Percentiles rank a stretch among this genome's conserved stretches.
Conservation (phyloP, 1,140 invertebrate species). For the Lepidurus couesii region DNA sequence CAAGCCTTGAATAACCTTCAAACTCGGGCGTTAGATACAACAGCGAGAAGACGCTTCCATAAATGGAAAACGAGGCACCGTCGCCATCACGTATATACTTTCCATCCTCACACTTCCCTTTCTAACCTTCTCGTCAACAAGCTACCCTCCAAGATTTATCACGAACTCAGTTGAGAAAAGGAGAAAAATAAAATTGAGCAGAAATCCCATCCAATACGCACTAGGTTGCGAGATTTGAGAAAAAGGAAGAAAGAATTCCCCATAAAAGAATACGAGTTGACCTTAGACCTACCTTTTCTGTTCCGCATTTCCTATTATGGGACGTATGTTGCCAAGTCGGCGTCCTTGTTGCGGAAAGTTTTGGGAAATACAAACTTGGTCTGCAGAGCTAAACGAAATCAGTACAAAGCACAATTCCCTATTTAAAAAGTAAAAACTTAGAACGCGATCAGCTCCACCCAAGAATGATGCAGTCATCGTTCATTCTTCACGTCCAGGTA, state of each 20-base stretch:
- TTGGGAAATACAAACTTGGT: background rate
- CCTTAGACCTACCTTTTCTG: slow-evolving; percentile 6
- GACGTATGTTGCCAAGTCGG: background rate
- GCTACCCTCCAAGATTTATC: too few relatives aligned
- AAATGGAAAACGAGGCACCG: slow-evolving; percentile 2
- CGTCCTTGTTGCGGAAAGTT: background rate
- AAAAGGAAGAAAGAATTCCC: background rate
- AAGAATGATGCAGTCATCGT: slow-evolving; percentile 19
- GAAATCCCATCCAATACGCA: too few relatives aligned
- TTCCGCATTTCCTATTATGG: slow-evolving; percentile 4
- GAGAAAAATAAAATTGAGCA: too few relatives aligned
- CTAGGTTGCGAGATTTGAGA: background rate
- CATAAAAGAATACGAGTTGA: background rate
- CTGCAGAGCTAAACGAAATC: background rate
- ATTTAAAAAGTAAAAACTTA: background rate
- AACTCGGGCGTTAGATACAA: background rate
- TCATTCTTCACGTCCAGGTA: background rate
- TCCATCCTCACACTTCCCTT: background rate
- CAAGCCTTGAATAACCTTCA: slow-evolving; percentile 4
- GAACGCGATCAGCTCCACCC: background rate
- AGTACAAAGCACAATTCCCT: background rate
- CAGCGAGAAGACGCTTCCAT: background rate
- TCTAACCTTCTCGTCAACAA: background rate
- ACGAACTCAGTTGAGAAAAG: too few relatives aligned
- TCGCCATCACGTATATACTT: background rate